Percentiles rank a stretch among this genome's conserved stretches.
These are phyloP conservation scores for Nannoperca obscura DNA, from an alignment of 2,797 vertebrate species.

Conservation along the genomic window DNA sequence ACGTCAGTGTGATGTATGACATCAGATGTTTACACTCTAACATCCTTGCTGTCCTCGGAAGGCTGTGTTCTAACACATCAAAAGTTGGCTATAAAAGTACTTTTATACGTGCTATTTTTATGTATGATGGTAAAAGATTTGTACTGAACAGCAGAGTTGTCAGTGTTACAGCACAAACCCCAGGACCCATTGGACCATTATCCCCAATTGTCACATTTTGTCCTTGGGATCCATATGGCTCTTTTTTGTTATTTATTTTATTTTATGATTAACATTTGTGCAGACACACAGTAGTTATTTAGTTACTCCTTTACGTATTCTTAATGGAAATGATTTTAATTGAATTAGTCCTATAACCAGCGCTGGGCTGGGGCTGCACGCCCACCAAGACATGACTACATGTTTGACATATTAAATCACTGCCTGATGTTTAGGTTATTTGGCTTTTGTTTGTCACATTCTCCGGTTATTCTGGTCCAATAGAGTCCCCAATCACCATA, in stretches of 20 bases:
- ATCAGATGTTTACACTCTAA: conserved; percentile 4
- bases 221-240: conserved; percentile 14
- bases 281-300: neutral
- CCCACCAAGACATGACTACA: neutral
- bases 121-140: neutral
- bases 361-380: neutral
- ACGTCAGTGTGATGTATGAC: conserved; percentile 3
- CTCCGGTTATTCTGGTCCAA: neutral
- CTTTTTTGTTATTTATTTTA: neutral
- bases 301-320: neutral
- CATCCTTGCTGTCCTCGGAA: neutral
- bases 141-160: neutral
- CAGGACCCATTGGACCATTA: neutral
- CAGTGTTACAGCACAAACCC: neutral
- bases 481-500: neutral
- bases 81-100: neutral
- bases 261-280: neutral
- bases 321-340: neutral
- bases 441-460: neutral
- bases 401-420: neutral
- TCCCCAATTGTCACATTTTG: conserved; percentile 7
- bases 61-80: neutral
- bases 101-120: neutral
- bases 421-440: neutral
- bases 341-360: neutral